Conservation (phyloP, 1,140 invertebrate species). For the Hycleus phaleratus region DNA sequence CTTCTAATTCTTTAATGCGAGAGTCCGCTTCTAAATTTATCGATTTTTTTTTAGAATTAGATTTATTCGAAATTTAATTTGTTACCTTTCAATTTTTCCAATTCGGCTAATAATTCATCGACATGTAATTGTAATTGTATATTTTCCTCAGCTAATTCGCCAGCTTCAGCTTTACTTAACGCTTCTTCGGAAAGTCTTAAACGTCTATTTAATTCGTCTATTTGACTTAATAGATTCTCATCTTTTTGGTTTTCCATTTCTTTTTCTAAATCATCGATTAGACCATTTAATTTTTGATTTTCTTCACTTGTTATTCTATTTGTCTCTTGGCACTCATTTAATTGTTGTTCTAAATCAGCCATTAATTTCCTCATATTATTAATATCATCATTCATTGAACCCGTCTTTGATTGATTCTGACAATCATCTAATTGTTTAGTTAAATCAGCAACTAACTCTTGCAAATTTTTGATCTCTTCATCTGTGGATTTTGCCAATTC, state of each 20-base stretch:
- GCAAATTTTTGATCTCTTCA: too few species aligned
- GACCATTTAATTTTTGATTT: conserved; percentile 17
- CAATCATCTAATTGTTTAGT: conserved; percentile 12
- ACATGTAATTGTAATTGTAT: too few species aligned
- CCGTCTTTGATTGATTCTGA: conserved; percentile 8
- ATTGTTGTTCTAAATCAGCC: conserved; percentile 5
- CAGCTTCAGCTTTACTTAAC: too few species aligned
- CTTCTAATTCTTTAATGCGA: too few species aligned
- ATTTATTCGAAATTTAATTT: too few species aligned
- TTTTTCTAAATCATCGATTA: conserved; percentile 11
- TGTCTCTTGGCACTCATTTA: conserved; percentile 4
- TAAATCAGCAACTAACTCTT: conserved; percentile 12
- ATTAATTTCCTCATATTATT: conserved; percentile 19
- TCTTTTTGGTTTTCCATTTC: conserved; percentile 1
- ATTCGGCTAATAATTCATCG: too few species aligned
- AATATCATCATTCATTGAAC: conserved; percentile 7
- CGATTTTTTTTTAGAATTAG: too few species aligned
- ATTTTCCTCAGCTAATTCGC: too few species aligned
- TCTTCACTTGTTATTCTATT: conserved; percentile 13
- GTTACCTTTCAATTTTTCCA: too few species aligned
- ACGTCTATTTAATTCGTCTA: not conserved
- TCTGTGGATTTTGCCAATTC: too few species aligned
- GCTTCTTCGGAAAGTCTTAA: too few species aligned
- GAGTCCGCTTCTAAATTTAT: too few species aligned
- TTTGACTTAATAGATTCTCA: not conserved